Percentiles rank a stretch among this genome's conserved stretches.
These are phyloP conservation scores for Achroia grisella DNA, from an alignment of 1,140 invertebrate genomes.

Conservation along the genomic window DNA sequence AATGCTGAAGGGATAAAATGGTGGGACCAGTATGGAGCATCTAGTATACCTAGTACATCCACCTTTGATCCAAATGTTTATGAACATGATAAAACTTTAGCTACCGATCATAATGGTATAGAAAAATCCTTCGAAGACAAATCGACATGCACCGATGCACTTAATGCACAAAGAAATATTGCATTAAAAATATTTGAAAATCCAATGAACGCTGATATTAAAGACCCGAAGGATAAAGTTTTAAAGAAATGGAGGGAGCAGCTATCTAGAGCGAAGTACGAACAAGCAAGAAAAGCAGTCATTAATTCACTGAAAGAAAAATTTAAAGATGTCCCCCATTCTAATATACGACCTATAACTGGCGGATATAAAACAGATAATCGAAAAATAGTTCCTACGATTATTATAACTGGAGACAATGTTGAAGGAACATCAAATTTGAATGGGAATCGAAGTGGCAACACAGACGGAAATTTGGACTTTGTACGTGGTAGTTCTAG, in stretches of 20 bases:
- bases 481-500: slow-evolving; percentile 20
- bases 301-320: slow-evolving; percentile 65
- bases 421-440: slow-evolving; percentile 63
- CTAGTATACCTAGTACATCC: background rate
- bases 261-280: slow-evolving; percentile 43
- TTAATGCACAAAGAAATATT: slow-evolving; percentile 11
- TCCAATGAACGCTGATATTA: slow-evolving; percentile 13
- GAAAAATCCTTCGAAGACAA: slow-evolving; percentile 12
- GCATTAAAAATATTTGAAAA: slow-evolving; percentile 13
- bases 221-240: slow-evolving; percentile 31
- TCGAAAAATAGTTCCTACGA: slow-evolving; percentile 32
- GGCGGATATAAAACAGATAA: slow-evolving; percentile 34
- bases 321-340: slow-evolving; percentile 23
- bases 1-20: slow-evolving; percentile 28
- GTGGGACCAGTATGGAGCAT: slow-evolving; percentile 34
- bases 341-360: slow-evolving; percentile 23
- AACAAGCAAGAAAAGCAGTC: slow-evolving; percentile 49
- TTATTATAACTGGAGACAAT: slow-evolving; percentile 54
- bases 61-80: slow-evolving; percentile 3
- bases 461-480: slow-evolving; percentile 18
- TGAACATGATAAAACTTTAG: background rate
- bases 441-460: slow-evolving; percentile 41
- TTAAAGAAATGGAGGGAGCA: slow-evolving; percentile 55
- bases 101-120: background rate
- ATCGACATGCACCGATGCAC: slow-evolving; percentile 14